Base-by-base conservation (phyloP, 2,888 invertebrate species). In the Eupithecia pulchellata region DNA sequence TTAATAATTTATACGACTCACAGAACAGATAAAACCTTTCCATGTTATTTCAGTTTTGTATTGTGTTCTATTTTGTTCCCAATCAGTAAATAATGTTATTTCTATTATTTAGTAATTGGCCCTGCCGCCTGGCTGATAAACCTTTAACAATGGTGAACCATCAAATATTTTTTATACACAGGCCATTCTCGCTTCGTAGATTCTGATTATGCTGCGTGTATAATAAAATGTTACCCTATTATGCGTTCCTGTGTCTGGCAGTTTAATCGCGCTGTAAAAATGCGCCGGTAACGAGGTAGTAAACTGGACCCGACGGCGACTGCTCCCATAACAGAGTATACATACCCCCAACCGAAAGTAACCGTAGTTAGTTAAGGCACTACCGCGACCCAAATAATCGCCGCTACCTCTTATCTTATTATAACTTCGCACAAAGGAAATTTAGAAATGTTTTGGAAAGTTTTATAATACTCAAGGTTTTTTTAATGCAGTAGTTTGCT, bases 251-350 rank as follows among this genome's bases (percentile, higher is more conserved):
- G 86, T 87, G 86, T 85, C 85, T 86, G 82, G 81, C 86, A 86
- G 87, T 90, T 89, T 90, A 90, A 91, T 91, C 88, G 89, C 83
- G 89, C 83, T 87, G 89, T 93, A 92, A 93, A 92, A 92, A 92
- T 88, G 84, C 83, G 87, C 81, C 87, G 84, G 89, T 91, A 92
- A 92, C 91, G 89, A 91, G 89, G 90, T 81, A 81, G 87, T 91
- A 92, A 92, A 89, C 85, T 82, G 84, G 86, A 86, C 88, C 84
- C 82, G 76, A 72, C 64, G 69, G 34, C 65, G 66, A 34, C 66
- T 60, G 61, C 61, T 64, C 80, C 84, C 81, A 86, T 86, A 85
- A 83, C 85, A 82, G 77, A 86, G 84, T 78, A 36, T 65, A 57
- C 62, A 36, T 65, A 57, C 62, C 4, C 25, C 27, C 11, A 55